Evolutionary conservation across 37 sponge, comb jelly and placozoan genomes (phyloP), one percentile per base, ranked within the genome.

Genomic region (Oopsacas minuta): DNA sequence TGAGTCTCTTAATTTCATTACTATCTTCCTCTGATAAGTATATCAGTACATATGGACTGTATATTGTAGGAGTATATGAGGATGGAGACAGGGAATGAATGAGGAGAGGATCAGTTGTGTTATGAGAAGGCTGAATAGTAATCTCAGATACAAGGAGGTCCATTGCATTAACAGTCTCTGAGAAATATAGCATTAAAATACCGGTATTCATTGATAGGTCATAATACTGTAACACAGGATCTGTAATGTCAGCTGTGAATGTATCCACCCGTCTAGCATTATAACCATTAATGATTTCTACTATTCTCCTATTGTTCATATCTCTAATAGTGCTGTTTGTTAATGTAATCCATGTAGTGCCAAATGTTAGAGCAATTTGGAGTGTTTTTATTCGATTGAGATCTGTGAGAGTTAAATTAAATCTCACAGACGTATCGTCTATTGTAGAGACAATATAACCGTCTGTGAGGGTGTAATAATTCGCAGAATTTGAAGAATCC

Each of bases 151-250:
- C 39, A 23, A 86, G 52, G 38, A 95, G 85, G 23, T 83, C 84
- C 3, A 83, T 36, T 15, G 91, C 93, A 84, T 88, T 85, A 23
- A 95, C 93, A 20, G 95, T 95, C 83, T 95, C 95, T 81, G 87
- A 83, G 81, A 95, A 95, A 23, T 88, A 89, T 23, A 95, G 83
- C 22, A 83, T 46, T 7, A 95, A 81, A 32, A 85, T 86, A 15
- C 85, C 89, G 17, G 36, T 15, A 39, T 92, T 82, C 23, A 95
- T 36, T 39, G 90, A 91, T 81, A 95, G 83, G 52, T 87, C 83
- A 83, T 90, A 95, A n/a, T 25, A 38, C 52, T 69, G 52, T 87
- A 95, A 39, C 36, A 23, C 0, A 52, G 95, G 95, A 1, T 81
- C 38, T 25, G 91, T 95, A 0, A 88, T 88, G 81, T 95, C 95